A percentile compares a stretch with the other conserved stretches of the same genome.
These are phyloP conservation scores for Latrodectus hesperus DNA, from an alignment of 2,888 invertebrate genomes.

Conservation along the genomic window DNA sequence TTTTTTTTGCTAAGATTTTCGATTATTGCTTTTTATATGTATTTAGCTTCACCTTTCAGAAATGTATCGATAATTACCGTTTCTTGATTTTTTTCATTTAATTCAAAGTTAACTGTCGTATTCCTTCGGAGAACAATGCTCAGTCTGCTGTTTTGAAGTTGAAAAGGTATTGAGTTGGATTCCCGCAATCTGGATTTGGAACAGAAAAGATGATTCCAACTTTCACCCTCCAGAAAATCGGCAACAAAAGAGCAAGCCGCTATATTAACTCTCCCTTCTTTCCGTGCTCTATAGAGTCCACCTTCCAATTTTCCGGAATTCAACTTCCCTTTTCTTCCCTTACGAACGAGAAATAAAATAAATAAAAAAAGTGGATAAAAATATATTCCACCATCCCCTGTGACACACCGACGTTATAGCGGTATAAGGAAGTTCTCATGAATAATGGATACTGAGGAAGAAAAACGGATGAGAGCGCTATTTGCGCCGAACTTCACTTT, in stretches of 20 bases:
- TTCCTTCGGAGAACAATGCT: too few species aligned
- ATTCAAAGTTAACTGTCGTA: too few species aligned
- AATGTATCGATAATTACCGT: too few species aligned
- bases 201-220: too few species aligned
- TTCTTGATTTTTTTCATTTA: too few species aligned
- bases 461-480: slow-evolving; percentile 61
- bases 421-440: slow-evolving; percentile 57
- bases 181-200: too few species aligned
- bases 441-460: slow-evolving; percentile 58
- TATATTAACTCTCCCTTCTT: slow-evolving; percentile 20
- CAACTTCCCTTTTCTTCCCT: background rate
- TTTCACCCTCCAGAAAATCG: too few species aligned
- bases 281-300: background rate
- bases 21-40: too few species aligned
- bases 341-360: background rate
- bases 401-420: slow-evolving; percentile 22
- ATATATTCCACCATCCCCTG: slow-evolving; percentile 32
- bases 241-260: slow-evolving; percentile 26
- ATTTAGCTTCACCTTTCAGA: too few species aligned
- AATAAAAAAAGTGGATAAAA: background rate
- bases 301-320: slow-evolving; percentile 43
- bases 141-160: too few species aligned
- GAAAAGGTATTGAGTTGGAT: too few species aligned
- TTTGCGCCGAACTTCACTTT: slow-evolving; percentile 42
- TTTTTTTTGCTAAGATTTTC: too few species aligned